Base-by-base conservation (phyloP, 23 tunicate species). In the Oikopleura dioica region DNA sequence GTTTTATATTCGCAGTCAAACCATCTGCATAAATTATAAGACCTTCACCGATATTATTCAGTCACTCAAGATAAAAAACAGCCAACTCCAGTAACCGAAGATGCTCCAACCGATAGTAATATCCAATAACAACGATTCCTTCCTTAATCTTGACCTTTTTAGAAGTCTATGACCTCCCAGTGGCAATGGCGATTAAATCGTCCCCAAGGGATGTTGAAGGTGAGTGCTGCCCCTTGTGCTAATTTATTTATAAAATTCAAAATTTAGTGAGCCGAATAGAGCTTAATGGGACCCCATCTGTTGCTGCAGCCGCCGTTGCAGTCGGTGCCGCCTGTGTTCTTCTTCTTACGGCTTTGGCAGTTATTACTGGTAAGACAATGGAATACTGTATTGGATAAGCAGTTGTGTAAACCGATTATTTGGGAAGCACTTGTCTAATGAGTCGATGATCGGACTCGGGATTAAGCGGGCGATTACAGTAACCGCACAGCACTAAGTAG, bases 231-330 rank as follows among this genome's bases (percentile, higher is more conserved):
- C 16, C 55, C 16, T 16, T 44, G 55, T 16, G 16, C 16, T 44
- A 44, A 63, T 31, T 63, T 16, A 63, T 12, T 63, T 24, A 28
- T 63, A 2, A 63, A 63, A 12, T 63, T 63, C 72, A 2, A 44
- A n/a, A n/a, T n/a, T 44, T 44, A 63, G 72, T 63, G 33, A 21
- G 33, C 33, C 72, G 33, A 2, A 31, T 63, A 4, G 72, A 63
- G 26, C 33, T 63, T 12, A 23, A 63, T 2, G 16, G 30, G 5
- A 63, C 30, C 26, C 72, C 72, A 28, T 63, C 72, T 63, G 72
- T 63, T 28, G 72, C 72, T 63, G 72, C 72, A 16, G 72, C 72
- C 2, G 72, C 33, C 32, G 72, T 63, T 63, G 72, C 72, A 23
- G 72, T 63, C 32, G 72, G 72, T 2, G 72, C 72, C 33, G 72